Base-by-base conservation (phyloP, 1,140 invertebrate species). In the Aphaenogaster floridana region DNA sequence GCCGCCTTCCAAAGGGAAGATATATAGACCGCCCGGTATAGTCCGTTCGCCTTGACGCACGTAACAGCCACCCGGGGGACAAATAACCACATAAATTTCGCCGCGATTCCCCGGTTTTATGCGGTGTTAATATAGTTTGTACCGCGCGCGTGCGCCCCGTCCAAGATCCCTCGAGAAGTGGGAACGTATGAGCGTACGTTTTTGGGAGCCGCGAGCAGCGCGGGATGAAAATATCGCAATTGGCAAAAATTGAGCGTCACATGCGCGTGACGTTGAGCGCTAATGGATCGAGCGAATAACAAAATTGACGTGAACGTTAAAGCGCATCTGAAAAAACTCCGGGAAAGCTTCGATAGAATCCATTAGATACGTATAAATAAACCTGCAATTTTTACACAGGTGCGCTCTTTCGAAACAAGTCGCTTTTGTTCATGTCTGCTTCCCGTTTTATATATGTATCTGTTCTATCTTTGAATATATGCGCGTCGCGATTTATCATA, bases 1-100 rank as follows among this genome's bases (percentile, higher is more conserved):
- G 5, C 34, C 42, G 11, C 17, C 34, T 28, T 11, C 61, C 21
- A 34, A 78, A 72, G 52, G 78, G 63, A 90, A 90, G 89, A 87
- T 90, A 69, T 83, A 90, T 90, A 72, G 72, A 85, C 66, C 85
- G 52, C 57, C 63, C 28, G 28, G 57, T 57, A 39, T 11, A 57
- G 89, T 90, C 21, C 89, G 54, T 89, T 81, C 71, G 57, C 48
- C 78, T 52, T 79, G 45, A 78, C 61, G 77, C 76, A 50, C 76
- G 36, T 45, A 78, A 78, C 76, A 74, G 74, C 72, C 76, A 84
- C 78, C 63, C 71, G 80, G 81, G 63, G 88, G 88, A 90, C 84
- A 90, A 90, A 90, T 89, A 87, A 89, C 78, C 84, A 57, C 81
- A 90, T 90, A 87, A 89, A 89, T 88, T 88, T 84, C 48, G 21